Percentiles rank a stretch among this genome's conserved stretches.
Conservation (phyloP, 2,888 invertebrate species). For the Rotaria sp. region DNA sequence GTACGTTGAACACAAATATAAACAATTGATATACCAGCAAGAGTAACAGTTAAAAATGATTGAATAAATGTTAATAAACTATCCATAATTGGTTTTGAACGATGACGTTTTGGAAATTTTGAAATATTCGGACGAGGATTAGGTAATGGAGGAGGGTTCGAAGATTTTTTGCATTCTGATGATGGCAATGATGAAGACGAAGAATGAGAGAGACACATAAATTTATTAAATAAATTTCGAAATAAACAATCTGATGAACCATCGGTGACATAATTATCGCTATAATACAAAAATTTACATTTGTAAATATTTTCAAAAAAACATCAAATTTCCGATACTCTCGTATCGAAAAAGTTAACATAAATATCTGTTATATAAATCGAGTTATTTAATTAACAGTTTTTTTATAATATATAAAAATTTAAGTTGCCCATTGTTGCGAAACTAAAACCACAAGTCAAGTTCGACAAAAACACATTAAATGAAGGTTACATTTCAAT, state of each 20-base stretch:
- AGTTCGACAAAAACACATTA: no score
- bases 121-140: not conserved
- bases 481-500: no score
- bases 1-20: constrained; percentile 20
- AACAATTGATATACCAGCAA: not conserved
- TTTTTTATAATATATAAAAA: no score
- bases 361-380: no score
- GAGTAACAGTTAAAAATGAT: not conserved
- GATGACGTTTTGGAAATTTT: not conserved
- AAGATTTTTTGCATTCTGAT: not conserved
- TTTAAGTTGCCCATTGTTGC: no score
- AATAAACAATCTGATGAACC: not conserved
- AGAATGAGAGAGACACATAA: not conserved
- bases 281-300: not conserved
- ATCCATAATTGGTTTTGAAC: not conserved
- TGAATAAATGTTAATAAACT: constrained; percentile 15
- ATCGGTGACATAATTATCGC: not conserved
- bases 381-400: no score
- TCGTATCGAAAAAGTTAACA: no score
- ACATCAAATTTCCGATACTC: no score
- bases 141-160: not conserved
- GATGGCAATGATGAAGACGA: not conserved
- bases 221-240: not conserved
- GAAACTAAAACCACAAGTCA: no score
- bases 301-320: no score